A percentile compares a stretch with the other conserved stretches of the same genome.
phyloP scores from a whole-genome alignment of 2,113 vertebrate species.

The Fukomys damarensis region DNA sequence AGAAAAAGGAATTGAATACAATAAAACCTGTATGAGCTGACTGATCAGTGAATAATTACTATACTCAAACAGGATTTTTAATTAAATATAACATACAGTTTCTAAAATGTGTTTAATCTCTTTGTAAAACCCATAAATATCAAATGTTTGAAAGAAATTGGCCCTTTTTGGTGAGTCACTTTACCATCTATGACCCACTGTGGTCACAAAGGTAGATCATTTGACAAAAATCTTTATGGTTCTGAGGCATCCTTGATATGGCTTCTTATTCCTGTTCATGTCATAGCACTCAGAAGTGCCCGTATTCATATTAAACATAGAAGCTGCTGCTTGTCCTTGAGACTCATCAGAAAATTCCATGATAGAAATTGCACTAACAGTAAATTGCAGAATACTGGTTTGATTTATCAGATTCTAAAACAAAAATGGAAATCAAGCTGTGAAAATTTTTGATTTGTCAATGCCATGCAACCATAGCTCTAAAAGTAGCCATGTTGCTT shows the following conservation, averaged over 20 bases:
- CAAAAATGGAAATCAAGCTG: constrained; percentile 23
- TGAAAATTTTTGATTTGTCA: constrained; percentile 27
- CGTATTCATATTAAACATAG: background rate
- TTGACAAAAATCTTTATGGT: background rate
- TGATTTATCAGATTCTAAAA: constrained; percentile 43
- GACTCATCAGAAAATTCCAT: background rate
- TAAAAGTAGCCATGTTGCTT: background rate
- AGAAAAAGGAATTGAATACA: constrained; percentile 42
- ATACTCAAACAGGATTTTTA: background rate
- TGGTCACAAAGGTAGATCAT: background rate
- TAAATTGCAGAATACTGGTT: constrained; percentile 19
- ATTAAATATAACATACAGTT: constrained; percentile 9
- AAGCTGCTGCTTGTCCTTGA: background rate
- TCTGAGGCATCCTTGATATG: background rate
- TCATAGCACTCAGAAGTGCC: background rate
- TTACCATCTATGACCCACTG: background rate
- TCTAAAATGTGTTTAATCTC: constrained; percentile 27
- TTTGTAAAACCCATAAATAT: constrained; percentile 37
- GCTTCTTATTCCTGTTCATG: background rate
- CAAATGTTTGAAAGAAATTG: constrained; percentile 38
- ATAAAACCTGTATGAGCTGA: background rate
- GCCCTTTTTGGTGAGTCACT: background rate
- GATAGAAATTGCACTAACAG: constrained; percentile 46
- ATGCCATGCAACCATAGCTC: background rate
- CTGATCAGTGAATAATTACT: constrained; percentile 2